Percentiles rank a stretch among this genome's conserved stretches.
phyloP scores from a whole-genome alignment of 2,888 invertebrate genomes.

The Epistrophella euchroma region DNA sequence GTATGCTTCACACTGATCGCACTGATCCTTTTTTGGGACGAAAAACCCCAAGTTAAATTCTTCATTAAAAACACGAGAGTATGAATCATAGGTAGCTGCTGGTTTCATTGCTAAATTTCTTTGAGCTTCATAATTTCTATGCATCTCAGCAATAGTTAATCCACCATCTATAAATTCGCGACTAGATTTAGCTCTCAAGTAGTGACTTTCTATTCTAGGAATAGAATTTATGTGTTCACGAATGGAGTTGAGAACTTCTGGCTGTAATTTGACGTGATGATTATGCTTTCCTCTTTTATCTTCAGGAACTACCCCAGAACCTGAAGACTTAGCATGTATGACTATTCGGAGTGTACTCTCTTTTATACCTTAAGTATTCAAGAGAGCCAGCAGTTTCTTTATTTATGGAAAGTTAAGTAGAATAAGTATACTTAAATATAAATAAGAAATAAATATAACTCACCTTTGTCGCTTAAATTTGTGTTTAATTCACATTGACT shows the following conservation, averaged over 20 bases:
- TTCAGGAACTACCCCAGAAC: too few species aligned
- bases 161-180: constrained; percentile 58
- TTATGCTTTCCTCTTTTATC: too few species aligned
- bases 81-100: constrained; percentile 34
- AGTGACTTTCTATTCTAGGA: constrained; percentile 48
- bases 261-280: too few species aligned
- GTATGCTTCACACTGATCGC: constrained; percentile 49
- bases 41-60: constrained; percentile 35
- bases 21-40: constrained; percentile 44
- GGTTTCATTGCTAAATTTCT: constrained; percentile 42
- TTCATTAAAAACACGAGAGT: constrained; percentile 21
- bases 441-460: neutral
- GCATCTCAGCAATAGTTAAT: constrained; percentile 52
- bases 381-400: constrained; percentile 7
- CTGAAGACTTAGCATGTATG: too few species aligned
- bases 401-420: neutral
- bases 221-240: constrained; percentile 46
- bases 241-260: constrained; percentile 13
- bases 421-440: neutral
- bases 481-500: constrained; percentile 5
- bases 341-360: too few species aligned
- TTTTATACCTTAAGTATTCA: too few species aligned
- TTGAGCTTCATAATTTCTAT: constrained; percentile 38
- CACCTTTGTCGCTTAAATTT: constrained; percentile 6
- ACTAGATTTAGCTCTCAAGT: constrained; percentile 40